Conservation (phyloP, 2,797 vertebrate species). For the Mionectes olivaceus region DNA sequence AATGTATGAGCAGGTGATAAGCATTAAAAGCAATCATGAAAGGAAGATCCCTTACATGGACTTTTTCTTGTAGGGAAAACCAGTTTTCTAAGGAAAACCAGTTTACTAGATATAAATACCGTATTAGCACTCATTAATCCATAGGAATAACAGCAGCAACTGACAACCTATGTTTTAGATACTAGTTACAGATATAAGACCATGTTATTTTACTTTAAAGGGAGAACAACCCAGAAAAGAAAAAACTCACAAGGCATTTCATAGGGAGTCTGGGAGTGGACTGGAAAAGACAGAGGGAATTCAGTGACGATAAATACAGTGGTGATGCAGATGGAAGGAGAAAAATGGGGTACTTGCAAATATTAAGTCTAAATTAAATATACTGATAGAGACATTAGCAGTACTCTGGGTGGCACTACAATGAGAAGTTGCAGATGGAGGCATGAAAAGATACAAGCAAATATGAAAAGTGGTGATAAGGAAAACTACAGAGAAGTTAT, state of each 20-base stretch:
- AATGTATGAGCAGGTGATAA: background rate
- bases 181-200: background rate
- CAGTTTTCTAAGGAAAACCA: background rate
- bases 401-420: background rate
- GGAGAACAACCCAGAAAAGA: background rate
- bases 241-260: background rate
- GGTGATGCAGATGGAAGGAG: background rate
- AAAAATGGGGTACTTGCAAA: background rate
- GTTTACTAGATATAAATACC: background rate
- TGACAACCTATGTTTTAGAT: background rate
- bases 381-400: background rate
- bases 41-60: background rate
- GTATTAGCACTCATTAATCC: background rate
- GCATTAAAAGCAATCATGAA: background rate
- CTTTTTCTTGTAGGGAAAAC: background rate
- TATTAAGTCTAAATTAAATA: background rate
- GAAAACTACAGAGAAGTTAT: background rate
- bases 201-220: background rate
- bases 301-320: background rate
- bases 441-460: background rate
- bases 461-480: background rate
- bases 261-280: background rate
- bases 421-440: background rate
- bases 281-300: background rate
- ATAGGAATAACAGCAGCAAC: background rate